A percentile compares a stretch with the other conserved stretches of the same genome.
phyloP scores from a whole-genome alignment of 2,113 vertebrate species.

The Caretta caretta region DNA sequence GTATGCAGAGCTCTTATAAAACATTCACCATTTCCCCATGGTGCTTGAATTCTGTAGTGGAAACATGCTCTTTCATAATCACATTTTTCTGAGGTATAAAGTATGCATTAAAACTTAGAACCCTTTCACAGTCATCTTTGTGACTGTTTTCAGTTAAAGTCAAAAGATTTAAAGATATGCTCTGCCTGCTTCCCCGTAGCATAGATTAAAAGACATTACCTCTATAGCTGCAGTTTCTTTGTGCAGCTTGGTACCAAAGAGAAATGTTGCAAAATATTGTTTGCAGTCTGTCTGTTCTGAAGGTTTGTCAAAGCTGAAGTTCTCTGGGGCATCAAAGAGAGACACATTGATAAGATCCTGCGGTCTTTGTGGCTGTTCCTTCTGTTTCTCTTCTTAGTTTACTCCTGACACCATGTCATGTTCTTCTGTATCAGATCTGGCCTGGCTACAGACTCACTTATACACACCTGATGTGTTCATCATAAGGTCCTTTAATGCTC shows the following conservation, averaged over 20 bases:
- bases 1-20: not conserved
- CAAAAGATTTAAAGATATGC: not conserved
- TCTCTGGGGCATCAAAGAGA: too few species aligned
- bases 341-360: too few species aligned
- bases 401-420: not conserved
- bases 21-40: not conserved
- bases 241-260: not conserved
- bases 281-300: too few species aligned
- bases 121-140: not conserved
- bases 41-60: not conserved
- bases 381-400: not conserved
- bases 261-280: not conserved
- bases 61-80: not conserved
- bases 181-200: not conserved
- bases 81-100: not conserved
- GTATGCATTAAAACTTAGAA: not conserved
- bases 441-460: not conserved
- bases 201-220: not conserved
- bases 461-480: not conserved
- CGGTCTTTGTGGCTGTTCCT: too few species aligned
- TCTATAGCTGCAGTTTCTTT: not conserved
- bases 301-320: too few species aligned
- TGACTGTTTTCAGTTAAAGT: not conserved
- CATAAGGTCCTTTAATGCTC: not conserved
- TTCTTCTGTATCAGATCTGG: not conserved